Percentiles rank a stretch among this genome's conserved stretches.
Evolutionary conservation across 2,797 vertebrate genomes (phyloP).

Genomic region (Pseudotriccus pelzelni): DNA sequence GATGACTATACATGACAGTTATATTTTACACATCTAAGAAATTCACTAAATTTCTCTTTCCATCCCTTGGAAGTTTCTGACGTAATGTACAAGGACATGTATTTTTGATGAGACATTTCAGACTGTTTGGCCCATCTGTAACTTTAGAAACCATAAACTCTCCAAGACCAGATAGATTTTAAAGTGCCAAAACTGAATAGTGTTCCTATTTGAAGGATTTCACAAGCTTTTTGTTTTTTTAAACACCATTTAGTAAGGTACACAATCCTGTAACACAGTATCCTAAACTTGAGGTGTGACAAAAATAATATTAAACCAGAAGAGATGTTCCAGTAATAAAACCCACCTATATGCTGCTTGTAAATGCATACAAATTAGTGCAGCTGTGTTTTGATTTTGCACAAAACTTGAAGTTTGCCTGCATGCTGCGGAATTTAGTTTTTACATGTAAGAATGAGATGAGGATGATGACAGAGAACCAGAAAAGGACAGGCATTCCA

Average conservation of each 20-base stretch:
- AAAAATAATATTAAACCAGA: background rate
- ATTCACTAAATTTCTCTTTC: background rate
- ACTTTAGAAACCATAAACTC: background rate
- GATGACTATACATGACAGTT: background rate
- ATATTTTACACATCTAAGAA: background rate
- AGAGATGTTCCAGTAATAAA: background rate
- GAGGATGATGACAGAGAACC: background rate
- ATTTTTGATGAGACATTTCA: background rate
- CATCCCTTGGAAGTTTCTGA: background rate
- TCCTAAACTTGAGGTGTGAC: background rate
- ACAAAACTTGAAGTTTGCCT: background rate
- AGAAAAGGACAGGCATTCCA: background rate
- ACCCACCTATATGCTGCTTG: background rate
- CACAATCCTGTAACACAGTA: background rate
- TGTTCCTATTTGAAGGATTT: background rate
- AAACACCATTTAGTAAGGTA: background rate
- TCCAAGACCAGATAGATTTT: background rate
- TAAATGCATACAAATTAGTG: background rate
- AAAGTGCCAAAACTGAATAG: background rate
- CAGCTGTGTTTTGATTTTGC: background rate
- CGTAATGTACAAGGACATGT: background rate
- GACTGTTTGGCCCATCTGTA: background rate
- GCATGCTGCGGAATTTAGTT: background rate
- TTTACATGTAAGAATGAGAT: background rate
- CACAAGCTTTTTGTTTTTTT: background rate